Evolutionary conservation across 1,140 invertebrate genomes (phyloP).

Genomic region (Caenorhabditis brenneri): DNA sequence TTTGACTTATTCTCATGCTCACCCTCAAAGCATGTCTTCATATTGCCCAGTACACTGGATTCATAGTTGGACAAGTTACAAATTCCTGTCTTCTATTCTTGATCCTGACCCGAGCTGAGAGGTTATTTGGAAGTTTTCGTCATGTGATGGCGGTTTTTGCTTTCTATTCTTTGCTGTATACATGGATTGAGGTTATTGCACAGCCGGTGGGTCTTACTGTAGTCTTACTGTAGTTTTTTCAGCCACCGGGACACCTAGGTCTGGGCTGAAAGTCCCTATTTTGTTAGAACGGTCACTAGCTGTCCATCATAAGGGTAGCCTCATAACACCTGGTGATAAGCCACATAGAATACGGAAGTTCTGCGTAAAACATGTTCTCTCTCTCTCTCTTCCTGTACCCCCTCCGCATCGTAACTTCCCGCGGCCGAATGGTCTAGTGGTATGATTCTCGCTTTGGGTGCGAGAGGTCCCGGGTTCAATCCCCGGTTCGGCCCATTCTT

Average conservation of each 20-base stretch:
- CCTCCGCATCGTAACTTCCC: too few species aligned
- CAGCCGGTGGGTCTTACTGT: background rate
- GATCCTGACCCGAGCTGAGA: background rate
- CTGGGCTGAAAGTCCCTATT: too few species aligned
- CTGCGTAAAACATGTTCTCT: too few species aligned
- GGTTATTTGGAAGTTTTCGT: background rate
- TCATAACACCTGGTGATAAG: too few species aligned
- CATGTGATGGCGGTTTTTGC: background rate
- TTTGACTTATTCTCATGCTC: background rate
- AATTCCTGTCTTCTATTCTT: background rate
- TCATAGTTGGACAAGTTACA: background rate
- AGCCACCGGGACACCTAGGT: too few species aligned
- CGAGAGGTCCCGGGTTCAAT: slow-evolving; percentile 69
- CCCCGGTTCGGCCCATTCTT: slow-evolving; percentile 55
- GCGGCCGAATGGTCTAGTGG: slow-evolving; percentile 63
- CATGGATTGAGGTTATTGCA: background rate
- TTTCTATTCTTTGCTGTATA: background rate
- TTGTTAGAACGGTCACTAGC: too few species aligned
- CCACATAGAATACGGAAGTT: too few species aligned
- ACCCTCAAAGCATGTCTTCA: background rate
- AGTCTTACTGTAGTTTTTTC: too few species aligned
- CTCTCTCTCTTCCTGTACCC: too few species aligned
- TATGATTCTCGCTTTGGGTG: slow-evolving; percentile 70
- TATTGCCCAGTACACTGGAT: background rate
- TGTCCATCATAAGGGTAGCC: too few species aligned